phyloP scores from a whole-genome alignment of 2,797 vertebrate species.

The Karalla daura region DNA sequence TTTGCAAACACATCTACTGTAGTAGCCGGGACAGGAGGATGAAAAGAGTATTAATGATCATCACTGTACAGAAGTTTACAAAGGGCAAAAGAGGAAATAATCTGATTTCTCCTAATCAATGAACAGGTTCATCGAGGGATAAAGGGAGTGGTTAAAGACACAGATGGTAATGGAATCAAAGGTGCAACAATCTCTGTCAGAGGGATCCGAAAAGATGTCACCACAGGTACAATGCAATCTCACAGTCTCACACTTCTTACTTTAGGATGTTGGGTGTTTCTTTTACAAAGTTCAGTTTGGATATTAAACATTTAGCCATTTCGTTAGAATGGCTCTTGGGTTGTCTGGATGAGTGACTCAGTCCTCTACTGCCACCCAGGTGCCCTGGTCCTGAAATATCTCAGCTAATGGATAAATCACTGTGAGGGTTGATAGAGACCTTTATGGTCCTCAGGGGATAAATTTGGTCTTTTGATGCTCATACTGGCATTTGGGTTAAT shows the following conservation, averaged over 20 bases:
- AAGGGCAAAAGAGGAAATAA: neutral
- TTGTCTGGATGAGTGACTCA: neutral
- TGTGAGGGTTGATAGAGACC: neutral
- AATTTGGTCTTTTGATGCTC: neutral
- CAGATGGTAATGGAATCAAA: constrained; percentile 90
- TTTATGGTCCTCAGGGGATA: neutral
- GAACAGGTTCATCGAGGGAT: constrained; percentile 93
- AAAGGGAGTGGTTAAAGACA: constrained; percentile 92
- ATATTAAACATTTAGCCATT: neutral
- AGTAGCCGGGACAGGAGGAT: neutral
- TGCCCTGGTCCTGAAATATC: neutral
- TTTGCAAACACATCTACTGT: too few relatives aligned
- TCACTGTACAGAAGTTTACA: neutral
- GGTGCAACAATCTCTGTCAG: constrained; percentile 90
- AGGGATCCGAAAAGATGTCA: constrained; percentile 92
- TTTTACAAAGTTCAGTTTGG: neutral
- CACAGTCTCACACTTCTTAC: too few relatives aligned
- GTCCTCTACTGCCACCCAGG: neutral
- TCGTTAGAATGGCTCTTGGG: neutral
- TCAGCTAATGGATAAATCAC: neutral
- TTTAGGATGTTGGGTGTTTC: neutral
- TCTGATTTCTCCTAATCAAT: neutral
- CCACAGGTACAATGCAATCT: too few relatives aligned
- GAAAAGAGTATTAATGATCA: neutral
- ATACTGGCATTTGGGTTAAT: too few relatives aligned